Percentiles rank a stretch among this genome's conserved stretches.
Conservation (phyloP, 2,113 vertebrate genomes). For the Orthochromis malagaraziensis region DNA sequence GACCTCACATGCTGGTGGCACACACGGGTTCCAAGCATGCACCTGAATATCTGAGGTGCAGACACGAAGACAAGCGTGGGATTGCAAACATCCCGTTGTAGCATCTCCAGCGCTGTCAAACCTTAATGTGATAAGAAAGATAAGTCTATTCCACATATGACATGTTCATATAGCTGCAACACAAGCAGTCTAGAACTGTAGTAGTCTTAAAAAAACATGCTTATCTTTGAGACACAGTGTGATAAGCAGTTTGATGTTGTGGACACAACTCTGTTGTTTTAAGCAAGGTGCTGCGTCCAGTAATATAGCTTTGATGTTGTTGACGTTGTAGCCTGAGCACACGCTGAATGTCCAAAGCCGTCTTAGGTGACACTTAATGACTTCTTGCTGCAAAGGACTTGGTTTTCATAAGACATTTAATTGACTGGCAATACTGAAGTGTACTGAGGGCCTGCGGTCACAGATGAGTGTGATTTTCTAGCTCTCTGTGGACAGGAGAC, state of each 20-base stretch:
- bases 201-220: background rate
- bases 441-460: conserved; percentile 26
- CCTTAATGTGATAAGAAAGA: background rate
- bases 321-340: background rate
- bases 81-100: background rate
- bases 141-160: background rate
- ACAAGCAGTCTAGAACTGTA: background rate
- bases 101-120: background rate
- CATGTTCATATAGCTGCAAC: background rate
- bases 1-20: background rate
- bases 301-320: background rate
- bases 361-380: background rate
- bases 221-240: background rate
- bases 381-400: background rate
- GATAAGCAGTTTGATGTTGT: background rate
- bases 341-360: background rate
- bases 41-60: background rate
- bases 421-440: conserved; percentile 23
- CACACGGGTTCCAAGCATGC: background rate
- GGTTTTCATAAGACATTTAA: conserved; percentile 34
- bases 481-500: background rate
- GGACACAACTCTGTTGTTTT: background rate
- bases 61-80: background rate
- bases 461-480: background rate
- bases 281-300: background rate